A percentile compares a stretch with the other conserved stretches of the same genome.
Conservation (phyloP, 2,113 vertebrate genomes). For the Caranx melampygus region DNA sequence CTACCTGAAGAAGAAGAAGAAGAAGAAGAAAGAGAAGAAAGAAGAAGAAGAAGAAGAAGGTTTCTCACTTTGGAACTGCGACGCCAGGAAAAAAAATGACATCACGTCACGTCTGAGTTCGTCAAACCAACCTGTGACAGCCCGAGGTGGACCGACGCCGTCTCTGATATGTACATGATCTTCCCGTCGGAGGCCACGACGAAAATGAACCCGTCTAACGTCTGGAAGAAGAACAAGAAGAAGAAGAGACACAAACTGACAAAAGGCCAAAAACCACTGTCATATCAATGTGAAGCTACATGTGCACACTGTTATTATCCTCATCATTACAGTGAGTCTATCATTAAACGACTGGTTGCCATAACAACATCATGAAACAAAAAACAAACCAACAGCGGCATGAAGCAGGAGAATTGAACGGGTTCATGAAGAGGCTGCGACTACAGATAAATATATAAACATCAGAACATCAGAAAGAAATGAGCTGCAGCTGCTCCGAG, state of each 20-base stretch:
- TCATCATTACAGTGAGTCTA: not conserved
- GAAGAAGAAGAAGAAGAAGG: slow-evolving; percentile 64
- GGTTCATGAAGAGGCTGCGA: too few relatives aligned
- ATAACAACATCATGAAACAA: not conserved
- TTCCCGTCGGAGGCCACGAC: slow-evolving; percentile 99
- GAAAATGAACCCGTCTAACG: slow-evolving; percentile 97
- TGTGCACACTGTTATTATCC: not conserved
- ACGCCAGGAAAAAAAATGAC: not conserved
- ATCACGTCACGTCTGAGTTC: not conserved
- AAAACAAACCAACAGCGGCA: not conserved
- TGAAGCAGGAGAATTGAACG: not conserved
- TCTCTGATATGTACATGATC: slow-evolving; percentile 99
- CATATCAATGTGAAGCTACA: not conserved
- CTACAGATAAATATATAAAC: too few relatives aligned
- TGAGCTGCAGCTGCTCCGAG: too few relatives aligned
- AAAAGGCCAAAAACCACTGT: not conserved
- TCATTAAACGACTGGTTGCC: not conserved
- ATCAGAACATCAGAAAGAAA: too few relatives aligned
- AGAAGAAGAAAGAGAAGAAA: slow-evolving; percentile 74
- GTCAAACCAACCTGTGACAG: slow-evolving; percentile 91
- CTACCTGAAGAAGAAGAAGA: slow-evolving; percentile 88
- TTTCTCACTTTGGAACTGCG: slow-evolving; percentile 38
- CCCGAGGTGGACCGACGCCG: slow-evolving; percentile 96
- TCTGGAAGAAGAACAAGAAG: slow-evolving; percentile 85
- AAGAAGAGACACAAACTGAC: not conserved